Percentiles rank a stretch among this genome's conserved stretches.
These are phyloP conservation scores for Trachelus stipa DNA, from an alignment of 2,888 invertebrate genomes.

Conservation along the genomic window DNA sequence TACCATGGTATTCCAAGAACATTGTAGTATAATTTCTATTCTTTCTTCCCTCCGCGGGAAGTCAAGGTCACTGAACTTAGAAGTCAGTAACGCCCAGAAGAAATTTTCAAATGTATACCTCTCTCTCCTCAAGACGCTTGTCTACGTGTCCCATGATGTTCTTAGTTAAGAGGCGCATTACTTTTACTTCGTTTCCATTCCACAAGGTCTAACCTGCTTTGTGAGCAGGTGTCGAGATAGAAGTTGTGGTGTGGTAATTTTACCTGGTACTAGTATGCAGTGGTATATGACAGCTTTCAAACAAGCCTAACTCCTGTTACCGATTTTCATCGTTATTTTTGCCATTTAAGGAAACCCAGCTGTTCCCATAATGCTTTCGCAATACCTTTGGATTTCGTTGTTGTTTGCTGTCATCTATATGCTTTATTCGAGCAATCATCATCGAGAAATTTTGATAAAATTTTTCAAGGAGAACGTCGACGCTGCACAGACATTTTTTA, in stretches of 20 bases:
- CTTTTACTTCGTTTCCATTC: not conserved
- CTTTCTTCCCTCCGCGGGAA: not conserved
- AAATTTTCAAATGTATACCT: not conserved
- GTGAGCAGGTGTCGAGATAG: not conserved
- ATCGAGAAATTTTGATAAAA: constrained; percentile 34
- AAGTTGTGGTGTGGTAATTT: not conserved
- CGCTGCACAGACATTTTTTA: constrained; percentile 28
- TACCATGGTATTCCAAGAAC: not conserved
- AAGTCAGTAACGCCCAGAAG: not conserved
- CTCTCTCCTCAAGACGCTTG: not conserved
- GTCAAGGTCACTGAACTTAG: not conserved
- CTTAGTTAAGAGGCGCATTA: not conserved
- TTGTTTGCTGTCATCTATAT: constrained; percentile 41
- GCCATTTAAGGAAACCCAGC: not conserved
- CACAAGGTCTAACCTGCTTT: not conserved
- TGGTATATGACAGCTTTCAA: not conserved
- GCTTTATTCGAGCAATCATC: constrained; percentile 47
- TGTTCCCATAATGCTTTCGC: not conserved
- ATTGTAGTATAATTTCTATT: not conserved
- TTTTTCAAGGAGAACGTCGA: constrained; percentile 40
- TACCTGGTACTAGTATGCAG: not conserved
- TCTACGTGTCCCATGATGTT: not conserved
- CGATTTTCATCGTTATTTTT: not conserved
- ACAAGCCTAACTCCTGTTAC: not conserved
- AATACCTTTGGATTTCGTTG: constrained; percentile 45